Evolutionary conservation across 2,888 invertebrate genomes (phyloP).

Genomic region (Tenthredo amoena): DNA sequence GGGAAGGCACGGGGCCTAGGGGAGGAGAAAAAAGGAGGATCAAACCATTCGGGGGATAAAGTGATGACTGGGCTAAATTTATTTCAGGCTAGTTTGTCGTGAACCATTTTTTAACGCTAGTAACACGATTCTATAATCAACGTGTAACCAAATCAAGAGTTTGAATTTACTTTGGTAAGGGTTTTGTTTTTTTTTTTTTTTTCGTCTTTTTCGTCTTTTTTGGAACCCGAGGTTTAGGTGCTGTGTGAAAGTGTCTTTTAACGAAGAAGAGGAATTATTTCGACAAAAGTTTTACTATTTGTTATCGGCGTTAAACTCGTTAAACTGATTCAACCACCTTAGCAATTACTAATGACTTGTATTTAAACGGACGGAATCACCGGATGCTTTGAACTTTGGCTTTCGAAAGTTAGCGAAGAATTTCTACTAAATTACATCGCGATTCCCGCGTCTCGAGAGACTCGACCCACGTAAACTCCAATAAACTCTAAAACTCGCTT

Average conservation of each 20-base stretch:
- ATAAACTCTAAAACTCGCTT: slow-evolving; percentile 11
- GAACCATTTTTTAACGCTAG: not conserved
- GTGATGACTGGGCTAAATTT: slow-evolving; percentile 27
- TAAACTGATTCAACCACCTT: slow-evolving; percentile 1
- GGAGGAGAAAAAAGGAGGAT: not conserved
- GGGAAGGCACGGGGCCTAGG: not conserved
- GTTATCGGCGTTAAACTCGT: not conserved
- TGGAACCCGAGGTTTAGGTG: not conserved
- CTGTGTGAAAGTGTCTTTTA: not conserved
- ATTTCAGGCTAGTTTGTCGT: slow-evolving; percentile 7
- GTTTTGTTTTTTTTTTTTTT: not conserved
- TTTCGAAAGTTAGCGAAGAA: slow-evolving; percentile 28
- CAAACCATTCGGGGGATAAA: slow-evolving; percentile 20
- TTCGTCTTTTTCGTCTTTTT: not conserved
- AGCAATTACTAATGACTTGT: slow-evolving; percentile 28
- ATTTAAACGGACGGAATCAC: not conserved
- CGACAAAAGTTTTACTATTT: not conserved
- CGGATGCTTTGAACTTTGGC: not conserved
- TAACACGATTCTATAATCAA: not conserved
- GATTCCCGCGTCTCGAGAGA: not conserved
- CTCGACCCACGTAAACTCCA: slow-evolving; percentile 22
- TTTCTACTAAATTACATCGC: slow-evolving; percentile 19
- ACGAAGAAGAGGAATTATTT: not conserved
- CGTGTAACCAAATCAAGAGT: not conserved
- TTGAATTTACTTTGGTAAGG: not conserved